phyloP scores from a whole-genome alignment of 1,140 invertebrate species.

The Trinorchestia longiramus region DNA sequence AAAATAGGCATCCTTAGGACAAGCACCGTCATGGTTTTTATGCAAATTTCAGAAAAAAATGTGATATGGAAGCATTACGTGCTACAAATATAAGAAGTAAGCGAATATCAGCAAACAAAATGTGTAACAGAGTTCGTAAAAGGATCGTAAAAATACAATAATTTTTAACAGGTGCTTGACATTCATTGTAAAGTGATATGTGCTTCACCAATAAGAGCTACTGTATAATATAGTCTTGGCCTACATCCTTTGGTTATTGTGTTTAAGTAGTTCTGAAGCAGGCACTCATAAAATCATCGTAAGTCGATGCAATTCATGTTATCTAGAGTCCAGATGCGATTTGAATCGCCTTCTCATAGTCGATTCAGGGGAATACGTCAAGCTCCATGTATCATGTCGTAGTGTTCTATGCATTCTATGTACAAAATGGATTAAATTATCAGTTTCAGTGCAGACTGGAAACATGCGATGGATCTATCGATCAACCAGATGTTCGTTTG shows the following conservation, averaged over 20 bases:
- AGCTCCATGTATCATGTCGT: not conserved
- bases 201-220: not conserved
- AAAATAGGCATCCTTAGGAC: not conserved
- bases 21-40: not conserved
- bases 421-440: not conserved
- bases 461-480: not conserved
- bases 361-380: not conserved
- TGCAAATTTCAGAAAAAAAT: not conserved
- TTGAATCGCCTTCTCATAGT: not conserved
- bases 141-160: not conserved
- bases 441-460: not conserved
- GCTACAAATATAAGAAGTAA: no score
- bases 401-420: not conserved
- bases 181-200: not conserved
- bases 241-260: not conserved
- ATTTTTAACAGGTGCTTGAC: not conserved
- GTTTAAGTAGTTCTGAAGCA: not conserved
- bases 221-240: not conserved
- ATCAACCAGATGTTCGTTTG: not conserved
- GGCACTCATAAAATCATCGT: not conserved
- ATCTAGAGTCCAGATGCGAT: not conserved
- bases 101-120: not conserved
- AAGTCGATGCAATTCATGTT: not conserved
- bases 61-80: not conserved
- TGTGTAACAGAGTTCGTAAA: not conserved